Conservation (phyloP, 2,113 vertebrate species). For the Alectura lathami region DNA sequence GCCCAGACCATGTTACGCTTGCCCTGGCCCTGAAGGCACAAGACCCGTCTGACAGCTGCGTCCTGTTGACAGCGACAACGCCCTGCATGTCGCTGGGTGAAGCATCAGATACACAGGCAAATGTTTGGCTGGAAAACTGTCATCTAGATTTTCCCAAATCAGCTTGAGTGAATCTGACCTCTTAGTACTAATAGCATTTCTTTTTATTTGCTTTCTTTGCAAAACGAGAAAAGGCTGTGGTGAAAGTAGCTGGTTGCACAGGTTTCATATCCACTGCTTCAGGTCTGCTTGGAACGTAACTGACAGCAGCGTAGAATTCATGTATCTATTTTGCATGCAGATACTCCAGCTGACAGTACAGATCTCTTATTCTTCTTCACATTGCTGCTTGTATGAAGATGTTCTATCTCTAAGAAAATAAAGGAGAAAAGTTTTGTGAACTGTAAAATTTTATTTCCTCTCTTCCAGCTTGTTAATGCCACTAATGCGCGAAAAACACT, state of each 20-base stretch:
- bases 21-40: background rate
- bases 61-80: background rate
- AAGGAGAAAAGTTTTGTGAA: background rate
- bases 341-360: background rate
- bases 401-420: background rate
- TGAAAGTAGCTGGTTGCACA: background rate
- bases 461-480: background rate
- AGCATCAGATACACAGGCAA: background rate
- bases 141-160: background rate
- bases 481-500: background rate
- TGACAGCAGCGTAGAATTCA: background rate
- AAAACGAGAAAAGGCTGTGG: background rate
- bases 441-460: background rate
- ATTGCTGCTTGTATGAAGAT: background rate
- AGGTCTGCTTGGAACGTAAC: background rate
- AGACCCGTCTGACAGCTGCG: background rate
- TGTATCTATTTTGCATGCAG: background rate
- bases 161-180: background rate
- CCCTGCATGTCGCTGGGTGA: background rate
- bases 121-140: background rate
- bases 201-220: background rate
- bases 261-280: background rate
- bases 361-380: background rate
- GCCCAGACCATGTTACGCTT: background rate
- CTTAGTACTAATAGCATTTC: background rate